phyloP scores from a whole-genome alignment of 2,113 vertebrate genomes.

The Pachyramphus minor region DNA sequence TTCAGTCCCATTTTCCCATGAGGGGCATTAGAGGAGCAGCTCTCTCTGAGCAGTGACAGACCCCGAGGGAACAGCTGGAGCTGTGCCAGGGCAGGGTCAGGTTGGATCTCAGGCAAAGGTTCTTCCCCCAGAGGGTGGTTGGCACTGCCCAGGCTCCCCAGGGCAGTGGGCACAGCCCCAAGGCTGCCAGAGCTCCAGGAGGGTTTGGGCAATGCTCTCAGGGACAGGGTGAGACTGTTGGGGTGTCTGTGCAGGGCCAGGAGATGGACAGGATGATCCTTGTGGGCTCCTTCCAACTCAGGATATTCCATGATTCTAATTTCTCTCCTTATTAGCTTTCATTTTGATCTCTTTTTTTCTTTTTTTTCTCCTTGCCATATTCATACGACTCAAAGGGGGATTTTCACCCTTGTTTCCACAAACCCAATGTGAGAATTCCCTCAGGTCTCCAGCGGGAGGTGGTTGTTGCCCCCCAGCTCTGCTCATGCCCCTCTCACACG shows the following conservation, averaged over 20 bases:
- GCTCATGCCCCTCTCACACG: not conserved
- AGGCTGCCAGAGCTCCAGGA: not conserved
- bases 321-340: not conserved
- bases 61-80: not conserved
- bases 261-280: accelerated
- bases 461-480: not conserved
- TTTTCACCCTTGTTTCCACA: not conserved
- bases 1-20: not conserved
- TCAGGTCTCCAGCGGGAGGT: not conserved
- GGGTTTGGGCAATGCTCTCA: accelerated
- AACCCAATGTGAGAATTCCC: not conserved
- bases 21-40: not conserved
- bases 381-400: accelerated
- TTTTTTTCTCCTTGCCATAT: not conserved
- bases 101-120: not conserved
- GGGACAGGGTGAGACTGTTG: not conserved
- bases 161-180: accelerated
- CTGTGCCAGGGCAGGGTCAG: not conserved
- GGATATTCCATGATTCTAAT: not conserved
- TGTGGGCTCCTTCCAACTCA: not conserved
- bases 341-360: not conserved
- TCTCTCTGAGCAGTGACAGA: not conserved
- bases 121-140: not conserved
- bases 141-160: not conserved
- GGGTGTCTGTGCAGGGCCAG: not conserved